Conservation (phyloP, 2,113 vertebrate species). For the Urocitellus parryii region DNA sequence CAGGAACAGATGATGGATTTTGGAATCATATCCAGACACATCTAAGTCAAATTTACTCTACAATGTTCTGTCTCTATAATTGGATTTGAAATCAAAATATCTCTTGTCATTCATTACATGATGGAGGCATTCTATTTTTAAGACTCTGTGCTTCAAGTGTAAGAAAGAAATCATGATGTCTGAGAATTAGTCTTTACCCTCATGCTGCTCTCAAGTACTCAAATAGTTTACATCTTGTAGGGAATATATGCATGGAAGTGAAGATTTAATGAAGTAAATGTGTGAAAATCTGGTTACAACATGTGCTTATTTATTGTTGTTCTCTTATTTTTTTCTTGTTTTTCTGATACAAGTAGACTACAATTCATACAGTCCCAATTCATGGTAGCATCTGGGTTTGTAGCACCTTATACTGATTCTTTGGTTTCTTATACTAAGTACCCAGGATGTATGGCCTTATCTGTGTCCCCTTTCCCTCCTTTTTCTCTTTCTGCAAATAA, state of each 20-base stretch:
- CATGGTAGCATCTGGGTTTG: background rate
- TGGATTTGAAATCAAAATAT: constrained; percentile 30
- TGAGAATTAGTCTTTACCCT: too few relatives aligned
- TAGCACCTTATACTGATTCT: background rate
- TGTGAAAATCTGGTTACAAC: background rate
- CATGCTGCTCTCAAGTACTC: background rate
- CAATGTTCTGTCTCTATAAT: background rate
- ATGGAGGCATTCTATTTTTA: background rate
- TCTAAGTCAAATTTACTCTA: background rate
- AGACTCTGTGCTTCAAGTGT: background rate
- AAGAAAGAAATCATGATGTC: background rate
- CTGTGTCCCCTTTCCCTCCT: background rate
- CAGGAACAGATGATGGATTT: background rate
- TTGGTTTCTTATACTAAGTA: background rate
- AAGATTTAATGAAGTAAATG: background rate
- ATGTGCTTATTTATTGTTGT: background rate
- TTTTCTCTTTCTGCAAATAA: background rate
- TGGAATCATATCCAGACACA: background rate
- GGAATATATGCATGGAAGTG: background rate
- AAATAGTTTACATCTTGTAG: background rate
- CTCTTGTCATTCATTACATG: background rate
- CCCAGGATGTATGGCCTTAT: background rate
- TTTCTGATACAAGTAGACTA: background rate
- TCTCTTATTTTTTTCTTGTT: background rate
- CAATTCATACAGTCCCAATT: background rate